Conservation (phyloP, 2,888 invertebrate species). For the Sialis lutaria region DNA sequence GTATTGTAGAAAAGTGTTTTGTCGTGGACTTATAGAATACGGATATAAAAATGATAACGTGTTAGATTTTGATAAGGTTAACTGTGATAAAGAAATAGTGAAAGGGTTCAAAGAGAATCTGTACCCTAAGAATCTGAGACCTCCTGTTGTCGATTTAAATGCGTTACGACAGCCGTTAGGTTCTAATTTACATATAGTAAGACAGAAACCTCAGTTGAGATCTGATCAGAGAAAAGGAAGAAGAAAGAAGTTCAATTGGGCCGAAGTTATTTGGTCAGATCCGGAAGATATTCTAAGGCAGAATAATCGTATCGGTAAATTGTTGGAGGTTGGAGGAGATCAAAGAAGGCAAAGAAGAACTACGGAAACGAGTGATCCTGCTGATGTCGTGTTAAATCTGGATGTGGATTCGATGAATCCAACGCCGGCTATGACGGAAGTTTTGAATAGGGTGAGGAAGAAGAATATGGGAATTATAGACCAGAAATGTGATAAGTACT, state of each 20-base stretch:
- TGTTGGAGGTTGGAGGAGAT: slow-evolving; percentile 4
- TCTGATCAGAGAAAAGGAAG: slow-evolving; percentile 26
- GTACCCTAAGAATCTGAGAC: slow-evolving; percentile 28
- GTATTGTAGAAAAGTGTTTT: slow-evolving; percentile 48
- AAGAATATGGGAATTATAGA: slow-evolving; percentile 19
- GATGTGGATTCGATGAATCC: slow-evolving; percentile 35
- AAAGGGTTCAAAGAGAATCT: slow-evolving; percentile 25
- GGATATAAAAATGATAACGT: slow-evolving; percentile 23
- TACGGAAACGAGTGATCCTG: slow-evolving; percentile 25
- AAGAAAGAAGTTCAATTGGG: slow-evolving; percentile 43
- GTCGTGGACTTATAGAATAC: slow-evolving; percentile 40
- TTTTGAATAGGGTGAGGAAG: slow-evolving; percentile 41
- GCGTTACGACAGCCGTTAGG: slow-evolving; percentile 35
- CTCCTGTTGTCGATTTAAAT: slow-evolving; percentile 29
- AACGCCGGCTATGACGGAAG: slow-evolving; percentile 54
- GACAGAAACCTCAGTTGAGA: slow-evolving; percentile 32
- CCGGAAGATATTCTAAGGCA: slow-evolving; percentile 43
- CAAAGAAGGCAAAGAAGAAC: slow-evolving; percentile 21
- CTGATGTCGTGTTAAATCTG: slow-evolving; percentile 28
- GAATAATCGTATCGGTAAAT: neutral
- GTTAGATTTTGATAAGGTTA: slow-evolving; percentile 27
- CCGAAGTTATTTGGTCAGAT: slow-evolving; percentile 42
- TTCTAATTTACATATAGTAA: slow-evolving; percentile 23
- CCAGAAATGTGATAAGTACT: slow-evolving; percentile 11
- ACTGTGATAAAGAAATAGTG: slow-evolving; percentile 27